Evolutionary conservation across 2,113 vertebrate genomes (phyloP).

Genomic region (Oncorhynchus kisutch): DNA sequence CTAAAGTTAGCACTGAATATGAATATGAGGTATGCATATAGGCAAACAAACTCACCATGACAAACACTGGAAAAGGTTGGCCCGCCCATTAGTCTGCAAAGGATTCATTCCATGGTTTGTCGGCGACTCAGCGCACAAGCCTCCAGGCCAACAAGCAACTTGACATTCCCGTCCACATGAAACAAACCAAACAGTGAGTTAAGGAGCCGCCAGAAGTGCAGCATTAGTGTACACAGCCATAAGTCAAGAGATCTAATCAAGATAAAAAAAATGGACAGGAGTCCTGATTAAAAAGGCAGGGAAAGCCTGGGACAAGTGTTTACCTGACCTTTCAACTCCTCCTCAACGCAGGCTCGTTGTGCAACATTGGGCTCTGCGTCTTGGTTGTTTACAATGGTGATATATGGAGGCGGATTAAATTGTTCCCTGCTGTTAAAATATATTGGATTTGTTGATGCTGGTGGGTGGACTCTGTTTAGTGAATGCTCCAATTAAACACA

Average conservation of each 20-base stretch:
- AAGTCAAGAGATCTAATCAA: neutral
- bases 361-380: slow-evolving; percentile 19
- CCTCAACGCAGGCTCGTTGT: slow-evolving; percentile 13
- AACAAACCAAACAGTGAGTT: slow-evolving; percentile 29
- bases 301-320: slow-evolving; percentile 28
- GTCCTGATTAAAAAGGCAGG: neutral
- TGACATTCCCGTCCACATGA: slow-evolving; percentile 17
- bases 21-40: slow-evolving; percentile 16
- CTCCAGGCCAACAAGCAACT: slow-evolving; percentile 20
- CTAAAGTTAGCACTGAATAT: neutral
- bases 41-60: slow-evolving; percentile 36
- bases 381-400: slow-evolving; percentile 36
- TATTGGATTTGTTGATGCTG: slow-evolving; percentile 43
- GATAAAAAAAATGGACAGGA: too few relatives aligned
- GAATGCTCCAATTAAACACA: slow-evolving; percentile 30
- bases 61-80: slow-evolving; percentile 31
- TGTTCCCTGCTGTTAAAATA: slow-evolving; percentile 44
- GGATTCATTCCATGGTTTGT: slow-evolving; percentile 1
- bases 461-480: slow-evolving; percentile 14
- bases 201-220: slow-evolving; percentile 9
- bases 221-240: neutral
- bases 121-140: neutral
- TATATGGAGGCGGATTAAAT: slow-evolving; percentile 20
- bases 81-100: slow-evolving; percentile 15
- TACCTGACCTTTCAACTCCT: slow-evolving; percentile 41